Base-by-base conservation (phyloP, 2,113 vertebrate species). In the Hemibates koningsi region DNA sequence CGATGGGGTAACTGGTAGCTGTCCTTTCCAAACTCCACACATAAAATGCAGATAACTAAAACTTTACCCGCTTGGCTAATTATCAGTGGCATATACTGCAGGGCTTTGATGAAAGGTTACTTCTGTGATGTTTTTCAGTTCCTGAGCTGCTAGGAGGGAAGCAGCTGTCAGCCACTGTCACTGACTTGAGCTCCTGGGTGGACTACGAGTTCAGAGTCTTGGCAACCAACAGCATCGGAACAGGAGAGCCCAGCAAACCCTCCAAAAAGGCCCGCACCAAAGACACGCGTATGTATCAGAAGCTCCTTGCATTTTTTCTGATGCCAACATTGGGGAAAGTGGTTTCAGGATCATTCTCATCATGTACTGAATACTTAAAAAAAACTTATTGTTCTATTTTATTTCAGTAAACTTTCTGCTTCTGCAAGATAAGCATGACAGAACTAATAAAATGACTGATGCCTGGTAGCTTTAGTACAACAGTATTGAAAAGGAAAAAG, bases 201-300 rank as follows among this genome's bases (percentile, higher is more conserved):
- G 98, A 99, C 81, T 99, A 98, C 2, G 98, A 99, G 89, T 99
- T 99, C 94, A 96, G 98, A 34, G 97, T 98, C 1, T 96, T 99
- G 86, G 98, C 98, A 27, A 97, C 97, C 91, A 99, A 98, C 71
- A 92, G 95, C 41, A 98, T 99, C 3, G 98, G 98, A 19, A 98
- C 98, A 2, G 98, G 98, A 85, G 98, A 99, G 17, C 98, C 98
- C 90, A 99, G 98, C 96, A 96, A 93, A 82, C 96, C 98, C 1
- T 99, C 98, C 0, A 97, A 97, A 95, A 98, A 97, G 90, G 95
- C 96, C 3, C 97, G 98, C 79, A 98, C 98, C 6, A 98, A 98
- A 90, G 98, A 99, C 83, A 97, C 96, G 83, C 94, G 98, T 99
- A 92, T 92, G 98, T 97, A 91, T 86, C 73, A 21, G 14, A 79